These are phyloP conservation scores for Phylloscopus trochiloides DNA, from an alignment of 2,113 vertebrate species.

Conservation along the genomic window DNA sequence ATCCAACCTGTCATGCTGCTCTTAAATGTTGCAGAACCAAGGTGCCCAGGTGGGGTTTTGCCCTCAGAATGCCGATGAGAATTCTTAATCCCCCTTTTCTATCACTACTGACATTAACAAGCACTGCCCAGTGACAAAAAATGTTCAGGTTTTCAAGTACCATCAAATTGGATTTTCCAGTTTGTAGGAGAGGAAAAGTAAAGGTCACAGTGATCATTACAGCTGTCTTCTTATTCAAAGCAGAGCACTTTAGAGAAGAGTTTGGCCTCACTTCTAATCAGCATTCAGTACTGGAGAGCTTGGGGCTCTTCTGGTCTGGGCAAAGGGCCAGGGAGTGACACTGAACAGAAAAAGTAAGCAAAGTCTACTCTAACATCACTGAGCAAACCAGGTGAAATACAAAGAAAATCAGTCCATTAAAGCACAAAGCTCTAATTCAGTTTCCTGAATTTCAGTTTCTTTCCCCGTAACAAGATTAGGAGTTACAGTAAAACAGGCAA, in stretches of 20 bases:
- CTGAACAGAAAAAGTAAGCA: constrained; percentile 17
- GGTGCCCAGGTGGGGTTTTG: background rate
- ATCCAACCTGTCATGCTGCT: background rate
- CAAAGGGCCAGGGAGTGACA: constrained; percentile 23
- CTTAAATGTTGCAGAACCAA: background rate
- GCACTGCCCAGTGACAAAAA: background rate
- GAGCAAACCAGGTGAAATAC: constrained; percentile 18
- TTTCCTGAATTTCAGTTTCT: background rate
- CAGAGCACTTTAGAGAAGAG: background rate
- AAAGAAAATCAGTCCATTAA: background rate
- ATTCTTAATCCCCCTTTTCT: background rate
- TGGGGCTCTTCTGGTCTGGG: constrained; percentile 8
- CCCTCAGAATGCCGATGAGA: background rate
- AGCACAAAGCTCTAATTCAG: background rate
- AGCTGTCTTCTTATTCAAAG: constrained; percentile 5
- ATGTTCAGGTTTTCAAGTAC: background rate
- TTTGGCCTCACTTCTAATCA: constrained; percentile 33
- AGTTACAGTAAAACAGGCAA: background rate
- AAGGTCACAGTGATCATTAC: background rate
- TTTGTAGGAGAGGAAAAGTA: background rate
- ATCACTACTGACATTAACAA: background rate
- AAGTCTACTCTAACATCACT: constrained; percentile 1
- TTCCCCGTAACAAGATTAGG: background rate
- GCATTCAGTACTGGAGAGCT: background rate
- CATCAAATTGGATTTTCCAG: background rate